Base-by-base conservation (phyloP, 2,888 invertebrate genomes). In the Polyommatus icarus region DNA sequence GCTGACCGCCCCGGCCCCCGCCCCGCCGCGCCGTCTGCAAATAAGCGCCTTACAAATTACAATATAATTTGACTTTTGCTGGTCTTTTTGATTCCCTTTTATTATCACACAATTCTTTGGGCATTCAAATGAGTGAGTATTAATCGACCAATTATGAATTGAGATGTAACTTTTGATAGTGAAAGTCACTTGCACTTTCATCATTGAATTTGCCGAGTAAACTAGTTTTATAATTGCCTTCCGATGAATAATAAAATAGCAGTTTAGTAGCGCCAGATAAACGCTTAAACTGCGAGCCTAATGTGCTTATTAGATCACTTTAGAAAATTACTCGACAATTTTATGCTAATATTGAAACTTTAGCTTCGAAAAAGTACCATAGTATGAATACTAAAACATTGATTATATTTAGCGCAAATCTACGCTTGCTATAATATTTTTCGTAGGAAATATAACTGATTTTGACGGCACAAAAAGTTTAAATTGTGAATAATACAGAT, bases 171-270 rank as follows among this genome's bases (percentile, higher is more conserved):
- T 46, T 12, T 24, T 12, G 73, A 73, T 46, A 46, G 73, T 40
- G 73, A 73, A 73, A 40, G 73, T 73, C 15, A 73, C 73, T 73
- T 46, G 46, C 73, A 73, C 73, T 73, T 73, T 73, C 73, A 73
- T 73, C 73, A 15, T 40, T 8, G 12, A 73, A 2, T 24, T 73
- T 1, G 46, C 10, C 12, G 24, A 40, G 40, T 24, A 20, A 32
- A 67, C 67, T 67, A 29, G 67, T 29, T 67, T 67, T 67, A 6
- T 32, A 67, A 29, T 67, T 67, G 67, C 29, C 67, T 6, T 5
- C 67, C 15, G 67, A 67, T 67, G 29, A 67, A 29, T 67, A 29
- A 67, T 67, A 67, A 67, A 67, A 67, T 67, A 18, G 15, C 5
- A 59, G 8, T 59, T 59, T 59, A 59, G 8, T 18, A 54, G 54